Evolutionary conservation across 2,113 vertebrate genomes (phyloP).

Genomic region (Gallinago media): DNA sequence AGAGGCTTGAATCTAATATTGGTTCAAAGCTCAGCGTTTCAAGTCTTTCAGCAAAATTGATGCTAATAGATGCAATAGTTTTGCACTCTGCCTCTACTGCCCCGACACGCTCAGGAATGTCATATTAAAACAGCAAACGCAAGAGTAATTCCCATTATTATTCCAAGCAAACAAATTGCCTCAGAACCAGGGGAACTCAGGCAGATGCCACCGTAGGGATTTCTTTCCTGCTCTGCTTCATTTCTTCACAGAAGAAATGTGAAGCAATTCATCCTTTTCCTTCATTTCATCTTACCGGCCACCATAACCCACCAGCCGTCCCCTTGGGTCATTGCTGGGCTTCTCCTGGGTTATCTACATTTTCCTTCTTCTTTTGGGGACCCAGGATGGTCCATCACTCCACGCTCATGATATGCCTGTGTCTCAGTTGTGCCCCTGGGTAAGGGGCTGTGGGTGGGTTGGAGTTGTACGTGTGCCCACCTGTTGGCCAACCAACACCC

Average conservation of each 20-base stretch:
- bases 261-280: background rate
- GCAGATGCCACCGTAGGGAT: background rate
- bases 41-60: conserved; percentile 31
- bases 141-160: background rate
- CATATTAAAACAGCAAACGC: background rate
- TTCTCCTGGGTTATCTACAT: background rate
- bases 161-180: background rate
- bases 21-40: background rate
- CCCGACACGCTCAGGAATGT: background rate
- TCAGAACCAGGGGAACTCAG: background rate
- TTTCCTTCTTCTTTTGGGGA: background rate
- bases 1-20: conserved; percentile 40
- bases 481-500: background rate
- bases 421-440: fast-evolving
- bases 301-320: fast-evolving
- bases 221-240: background rate
- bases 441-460: background rate
- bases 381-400: background rate
- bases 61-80: background rate
- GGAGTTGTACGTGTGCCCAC: fast-evolving
- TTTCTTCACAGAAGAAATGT: background rate
- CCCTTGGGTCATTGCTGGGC: fast-evolving
- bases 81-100: background rate
- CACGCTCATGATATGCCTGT: fast-evolving
- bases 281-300: background rate